A percentile compares a stretch with the other conserved stretches of the same genome.
These are phyloP conservation scores for Coelopa pilipes DNA, from an alignment of 2,888 invertebrate genomes.

Conservation along the genomic window DNA sequence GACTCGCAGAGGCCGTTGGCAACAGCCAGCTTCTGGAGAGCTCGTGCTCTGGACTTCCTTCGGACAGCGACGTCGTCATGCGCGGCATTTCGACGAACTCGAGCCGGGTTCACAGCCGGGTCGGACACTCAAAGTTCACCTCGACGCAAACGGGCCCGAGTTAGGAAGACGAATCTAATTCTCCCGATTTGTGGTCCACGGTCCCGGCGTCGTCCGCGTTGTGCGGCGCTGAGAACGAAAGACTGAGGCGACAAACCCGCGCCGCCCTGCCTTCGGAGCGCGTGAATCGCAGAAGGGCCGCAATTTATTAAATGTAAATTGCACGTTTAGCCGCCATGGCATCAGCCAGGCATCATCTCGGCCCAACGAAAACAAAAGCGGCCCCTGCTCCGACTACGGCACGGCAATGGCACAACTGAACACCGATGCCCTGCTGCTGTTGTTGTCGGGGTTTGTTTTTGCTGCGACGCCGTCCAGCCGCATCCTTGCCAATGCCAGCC, in stretches of 20 bases:
- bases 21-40: no score
- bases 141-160: no score
- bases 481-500: constrained; percentile 45
- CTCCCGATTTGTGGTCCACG: no score
- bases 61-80: no score
- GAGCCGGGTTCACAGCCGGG: no score
- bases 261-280: no score
- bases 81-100: no score
- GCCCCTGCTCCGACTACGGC: not conserved
- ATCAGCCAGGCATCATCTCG: not conserved
- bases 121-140: no score
- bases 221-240: not conserved
- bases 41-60: no score
- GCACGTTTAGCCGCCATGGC: constrained; percentile 43
- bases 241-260: constrained; percentile 37
- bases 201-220: not conserved
- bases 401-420: constrained; percentile 22
- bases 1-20: no score
- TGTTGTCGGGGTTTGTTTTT: not conserved
- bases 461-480: constrained; percentile 25
- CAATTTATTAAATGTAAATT: constrained; percentile 44
- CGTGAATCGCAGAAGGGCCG: not conserved
- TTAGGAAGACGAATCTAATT: no score
- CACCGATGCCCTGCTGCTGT: not conserved
- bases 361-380: constrained; percentile 18